Conservation (phyloP, 1,140 invertebrate genomes). For the Lordiphosa collinella region DNA sequence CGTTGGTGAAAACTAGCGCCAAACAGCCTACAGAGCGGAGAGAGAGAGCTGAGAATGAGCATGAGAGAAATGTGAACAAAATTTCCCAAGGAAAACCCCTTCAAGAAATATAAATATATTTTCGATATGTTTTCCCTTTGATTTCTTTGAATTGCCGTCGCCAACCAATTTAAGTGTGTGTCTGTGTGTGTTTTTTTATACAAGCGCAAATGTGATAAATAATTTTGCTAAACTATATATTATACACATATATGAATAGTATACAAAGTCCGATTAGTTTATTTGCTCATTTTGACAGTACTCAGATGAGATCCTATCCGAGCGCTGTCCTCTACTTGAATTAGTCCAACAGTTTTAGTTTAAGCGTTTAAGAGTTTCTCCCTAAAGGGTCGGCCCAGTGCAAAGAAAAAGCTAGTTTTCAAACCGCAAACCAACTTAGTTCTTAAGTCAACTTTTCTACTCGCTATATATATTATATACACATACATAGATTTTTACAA, state of each 20-base stretch:
- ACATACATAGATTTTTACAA: constrained; percentile 46
- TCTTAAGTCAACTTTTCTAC: constrained; percentile 55
- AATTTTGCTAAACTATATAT: constrained; percentile 65
- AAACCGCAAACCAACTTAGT: constrained; percentile 46
- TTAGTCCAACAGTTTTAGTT: too few relatives aligned
- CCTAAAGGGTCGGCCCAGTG: constrained; percentile 32
- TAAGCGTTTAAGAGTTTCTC: too few relatives aligned
- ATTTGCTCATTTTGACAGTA: constrained; percentile 3
- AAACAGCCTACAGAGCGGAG: constrained; percentile 21
- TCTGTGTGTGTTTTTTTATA: constrained; percentile 33
- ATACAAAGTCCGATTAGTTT: constrained; percentile 26
- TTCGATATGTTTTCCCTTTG: constrained; percentile 36
- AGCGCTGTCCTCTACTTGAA: too few relatives aligned
- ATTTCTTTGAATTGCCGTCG: constrained; percentile 49
- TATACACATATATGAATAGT: constrained; percentile 26
- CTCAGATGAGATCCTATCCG: too few relatives aligned
- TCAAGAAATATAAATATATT: constrained; percentile 14
- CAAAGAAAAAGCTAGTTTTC: constrained; percentile 67
- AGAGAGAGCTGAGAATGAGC: constrained; percentile 22
- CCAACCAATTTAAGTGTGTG: constrained; percentile 7
- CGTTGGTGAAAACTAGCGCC: constrained; percentile 72
- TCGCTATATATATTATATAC: constrained; percentile 13
- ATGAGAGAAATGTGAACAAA: constrained; percentile 51
- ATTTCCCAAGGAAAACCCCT: constrained; percentile 50
- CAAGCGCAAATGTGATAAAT: constrained; percentile 75